Base-by-base conservation (phyloP, 2,113 vertebrate species). In the Nanorana parkeri region DNA sequence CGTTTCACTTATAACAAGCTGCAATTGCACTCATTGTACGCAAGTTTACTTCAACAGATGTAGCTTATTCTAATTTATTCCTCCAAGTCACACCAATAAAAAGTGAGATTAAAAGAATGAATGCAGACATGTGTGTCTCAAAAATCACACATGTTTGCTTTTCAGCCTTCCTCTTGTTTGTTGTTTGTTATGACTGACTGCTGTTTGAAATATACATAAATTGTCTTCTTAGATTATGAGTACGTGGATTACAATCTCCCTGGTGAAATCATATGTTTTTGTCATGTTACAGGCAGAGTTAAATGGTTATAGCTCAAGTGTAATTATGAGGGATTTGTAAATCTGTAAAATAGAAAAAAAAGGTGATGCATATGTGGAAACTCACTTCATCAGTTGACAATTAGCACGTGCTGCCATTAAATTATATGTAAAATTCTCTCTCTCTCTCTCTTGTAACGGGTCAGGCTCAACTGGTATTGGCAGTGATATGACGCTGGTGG, bases 221-320 rank as follows among this genome's bases (percentile, higher is more conserved):
- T 74, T 36, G 26, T 74, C 71, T 74, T n/a, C 1, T n/a, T 58
- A 74, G 71, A 74, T 74, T 74, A 74, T 15, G 19, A 28, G 29
- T 55, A 32, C 56, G 71, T 32, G 71, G 71, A 74, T 58, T 61
- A 60, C 55, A 41, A 36, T 58, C 72, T 10, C 55, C 7, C 17
- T 5, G 29, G 56, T 61, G 72, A 75, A 24, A 75, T 75, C 72
- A 61, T 75, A 41, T 41, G 10, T 75, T 28, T 23, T 75, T 75
- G 72, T 75, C 72, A 61, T 23, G 72, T 75, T 61, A 41, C 23
- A 61, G 55, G 36, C 56, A 17, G 55, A 23, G 29, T 20, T 13
- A 36, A 75, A 75, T 56, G 55, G 72, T 75, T 41, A 17, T 15
- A 75, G 72, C 72, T 75, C 72, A 75, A 75, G 28, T 75, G 41